Evolutionary conservation across 2,113 vertebrate species (phyloP).

Genomic region (Paramisgurnus dabryanus): DNA sequence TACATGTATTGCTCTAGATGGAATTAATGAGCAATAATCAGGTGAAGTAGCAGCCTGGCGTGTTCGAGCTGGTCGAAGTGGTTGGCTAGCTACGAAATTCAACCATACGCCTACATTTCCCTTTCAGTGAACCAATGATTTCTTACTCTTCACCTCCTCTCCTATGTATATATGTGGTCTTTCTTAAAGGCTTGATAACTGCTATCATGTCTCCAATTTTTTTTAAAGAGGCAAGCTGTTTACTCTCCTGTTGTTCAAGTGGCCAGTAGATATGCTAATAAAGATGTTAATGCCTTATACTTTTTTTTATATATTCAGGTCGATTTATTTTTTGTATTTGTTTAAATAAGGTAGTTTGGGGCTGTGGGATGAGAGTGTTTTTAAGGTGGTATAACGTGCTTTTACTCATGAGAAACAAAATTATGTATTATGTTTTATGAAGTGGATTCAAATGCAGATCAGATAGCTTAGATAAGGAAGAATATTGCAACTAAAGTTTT

Average conservation of each 20-base stretch:
- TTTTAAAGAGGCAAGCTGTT: background rate
- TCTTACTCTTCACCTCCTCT: background rate
- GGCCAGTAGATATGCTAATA: background rate
- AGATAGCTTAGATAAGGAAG: no score
- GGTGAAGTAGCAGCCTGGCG: constrained; percentile 4
- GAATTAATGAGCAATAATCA: constrained; percentile 27
- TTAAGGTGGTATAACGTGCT: no score
- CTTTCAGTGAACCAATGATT: background rate
- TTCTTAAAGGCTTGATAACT: background rate
- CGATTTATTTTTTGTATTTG: no score
- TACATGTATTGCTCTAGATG: constrained; percentile 13
- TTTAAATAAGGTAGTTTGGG: no score
- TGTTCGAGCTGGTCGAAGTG: constrained; percentile 4
- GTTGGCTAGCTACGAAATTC: background rate
- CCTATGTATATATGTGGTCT: background rate
- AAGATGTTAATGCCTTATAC: background rate
- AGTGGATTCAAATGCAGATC: no score
- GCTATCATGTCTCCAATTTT: background rate
- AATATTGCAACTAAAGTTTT: no score
- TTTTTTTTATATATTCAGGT: no score
- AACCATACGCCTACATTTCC: background rate
- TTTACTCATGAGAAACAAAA: no score
- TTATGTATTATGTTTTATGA: no score
- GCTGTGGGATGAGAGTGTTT: no score
- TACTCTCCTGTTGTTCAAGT: background rate